Evolutionary conservation across 2,888 invertebrate species (phyloP).

Genomic region (Pecten maximus): DNA sequence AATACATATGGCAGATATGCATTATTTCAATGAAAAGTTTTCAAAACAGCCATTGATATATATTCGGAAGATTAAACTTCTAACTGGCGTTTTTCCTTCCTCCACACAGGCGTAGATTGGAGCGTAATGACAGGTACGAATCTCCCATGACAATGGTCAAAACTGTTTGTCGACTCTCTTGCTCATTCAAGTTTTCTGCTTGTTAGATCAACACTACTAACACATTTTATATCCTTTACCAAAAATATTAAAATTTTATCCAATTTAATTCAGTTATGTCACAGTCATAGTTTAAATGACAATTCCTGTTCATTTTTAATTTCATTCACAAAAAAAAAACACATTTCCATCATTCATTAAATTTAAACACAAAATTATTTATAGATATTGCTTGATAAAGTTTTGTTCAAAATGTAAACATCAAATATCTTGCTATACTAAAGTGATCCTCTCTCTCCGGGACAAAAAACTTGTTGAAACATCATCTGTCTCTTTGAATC

Average conservation of each 20-base stretch:
- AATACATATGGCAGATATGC: background rate
- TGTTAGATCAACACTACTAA: constrained; percentile 8
- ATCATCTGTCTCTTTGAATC: background rate
- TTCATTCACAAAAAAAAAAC: background rate
- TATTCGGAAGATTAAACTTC: constrained; percentile 8
- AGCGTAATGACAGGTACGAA: constrained; percentile 13
- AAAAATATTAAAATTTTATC: background rate
- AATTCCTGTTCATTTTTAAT: background rate
- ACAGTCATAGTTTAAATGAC: background rate
- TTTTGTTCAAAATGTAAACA: too few species aligned
- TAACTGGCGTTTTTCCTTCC: constrained; percentile 11
- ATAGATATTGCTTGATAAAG: too few species aligned
- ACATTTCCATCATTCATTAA: too few species aligned
- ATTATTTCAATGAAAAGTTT: background rate
- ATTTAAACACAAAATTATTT: too few species aligned
- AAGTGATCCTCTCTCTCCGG: background rate
- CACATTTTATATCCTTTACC: background rate
- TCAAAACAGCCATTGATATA: background rate
- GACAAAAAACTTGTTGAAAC: too few species aligned
- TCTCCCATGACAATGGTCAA: background rate
- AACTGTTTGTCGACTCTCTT: constrained; percentile 16
- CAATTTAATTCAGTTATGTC: background rate
- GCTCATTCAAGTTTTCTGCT: constrained; percentile 27
- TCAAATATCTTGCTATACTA: background rate
- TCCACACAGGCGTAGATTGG: constrained; percentile 30